Base-by-base conservation (phyloP, 2,113 vertebrate genomes). In the Ploceus nigricollis region DNA sequence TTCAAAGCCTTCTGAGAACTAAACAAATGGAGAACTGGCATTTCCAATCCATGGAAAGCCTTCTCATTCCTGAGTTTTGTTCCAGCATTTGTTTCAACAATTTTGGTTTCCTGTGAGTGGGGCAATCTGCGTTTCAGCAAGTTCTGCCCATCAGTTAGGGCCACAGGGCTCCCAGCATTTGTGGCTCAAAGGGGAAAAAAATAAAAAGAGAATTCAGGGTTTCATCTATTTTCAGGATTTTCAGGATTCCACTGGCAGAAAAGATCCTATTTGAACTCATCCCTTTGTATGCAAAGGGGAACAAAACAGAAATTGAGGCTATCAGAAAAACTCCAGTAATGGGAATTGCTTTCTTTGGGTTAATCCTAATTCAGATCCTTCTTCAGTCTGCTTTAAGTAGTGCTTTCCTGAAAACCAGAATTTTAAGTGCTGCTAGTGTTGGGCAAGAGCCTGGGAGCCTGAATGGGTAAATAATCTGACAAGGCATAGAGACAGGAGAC, bases 401-500 rank as follows among this genome's bases (percentile, higher is more conserved):
- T 42, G 64, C n/a, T 78, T 93, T 93, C 88, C 66, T 82, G 56
- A 90, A 96, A 95, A 86, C 5, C 56, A 90, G 33, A n/a, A 45
- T 92, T 90, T 82, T 86, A 80, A 94, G 51, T 75, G 63, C 35
- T 71, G 82, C 76, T 92, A 35, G 51, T 70, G 56, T 71, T 96
- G 91, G 83, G 95, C 72, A 91, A 92, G 93, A 95, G 86, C 65
- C 89, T 94, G 63, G 45, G 68, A 96, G 82, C 42, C 87, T 77
- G 75, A 50, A 91, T 91, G 87, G 71, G 82, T 95, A 94, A 96
- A 93, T 88, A 50, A 96, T 96, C 96, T 92, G 93, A 93, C 79
- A 86, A 89, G 93, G 31, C 84, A 88, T 31, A 72, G 88, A 96
- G 82, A 77, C 92, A 95, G 92, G 92, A 95, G 93, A 95, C 93